These are phyloP conservation scores for Lobophora halterata DNA, from an alignment of 2,888 invertebrate genomes.

Conservation along the genomic window DNA sequence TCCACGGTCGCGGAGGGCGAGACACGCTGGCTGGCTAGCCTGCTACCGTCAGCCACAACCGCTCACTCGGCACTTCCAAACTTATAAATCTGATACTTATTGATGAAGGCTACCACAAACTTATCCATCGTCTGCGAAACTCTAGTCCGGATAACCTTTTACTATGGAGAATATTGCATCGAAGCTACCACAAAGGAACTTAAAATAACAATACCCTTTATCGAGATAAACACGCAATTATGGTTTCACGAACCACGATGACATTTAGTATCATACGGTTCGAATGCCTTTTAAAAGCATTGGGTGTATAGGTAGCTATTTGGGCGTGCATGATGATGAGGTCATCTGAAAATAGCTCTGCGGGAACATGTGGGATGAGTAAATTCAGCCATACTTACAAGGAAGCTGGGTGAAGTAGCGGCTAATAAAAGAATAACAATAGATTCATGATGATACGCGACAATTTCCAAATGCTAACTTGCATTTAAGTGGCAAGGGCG, in stretches of 20 bases:
- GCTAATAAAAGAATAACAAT: conserved; percentile 48
- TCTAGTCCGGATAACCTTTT: no score
- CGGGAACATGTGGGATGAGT: conserved; percentile 46
- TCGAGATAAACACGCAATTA: conserved; percentile 37
- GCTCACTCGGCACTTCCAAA: conserved; percentile 12
- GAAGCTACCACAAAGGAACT: conserved; percentile 19
- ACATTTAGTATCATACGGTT: conserved; percentile 56
- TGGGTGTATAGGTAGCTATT: conserved; percentile 44
- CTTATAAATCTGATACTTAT: conserved; percentile 11
- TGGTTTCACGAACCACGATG: conserved; percentile 40
- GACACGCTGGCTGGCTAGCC: conserved; percentile 58
- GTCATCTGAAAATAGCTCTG: conserved; percentile 58
- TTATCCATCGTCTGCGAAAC: no score
- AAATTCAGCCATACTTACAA: conserved; percentile 41
- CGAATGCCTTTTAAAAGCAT: conserved; percentile 50
- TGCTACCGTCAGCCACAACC: conserved; percentile 1
- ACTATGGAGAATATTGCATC: conserved; percentile 11
- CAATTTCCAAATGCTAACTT: conserved; percentile 46
- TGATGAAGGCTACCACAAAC: no score
- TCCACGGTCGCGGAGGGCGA: conserved; percentile 37
- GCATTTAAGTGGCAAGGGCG: conserved; percentile 70
- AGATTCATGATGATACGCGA: conserved; percentile 42
- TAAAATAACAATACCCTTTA: conserved; percentile 35
- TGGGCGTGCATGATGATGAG: conserved; percentile 55
- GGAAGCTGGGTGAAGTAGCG: conserved; percentile 42